phyloP scores from a whole-genome alignment of 2,797 vertebrate genomes.

The Anabacerthia variegaticeps region DNA sequence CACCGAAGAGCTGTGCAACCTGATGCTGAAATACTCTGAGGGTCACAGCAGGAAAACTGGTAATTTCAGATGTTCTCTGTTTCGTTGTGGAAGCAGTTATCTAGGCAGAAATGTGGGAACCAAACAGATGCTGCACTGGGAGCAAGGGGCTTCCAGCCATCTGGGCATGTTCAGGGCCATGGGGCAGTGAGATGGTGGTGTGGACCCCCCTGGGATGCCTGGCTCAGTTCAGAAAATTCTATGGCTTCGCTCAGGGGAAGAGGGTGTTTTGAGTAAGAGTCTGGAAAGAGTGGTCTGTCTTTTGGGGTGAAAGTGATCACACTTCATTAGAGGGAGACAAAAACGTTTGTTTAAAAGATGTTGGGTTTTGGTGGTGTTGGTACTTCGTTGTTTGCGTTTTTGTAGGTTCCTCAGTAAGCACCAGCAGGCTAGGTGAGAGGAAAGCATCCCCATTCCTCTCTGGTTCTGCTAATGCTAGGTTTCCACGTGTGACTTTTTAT shows the following conservation, averaged over 20 bases:
- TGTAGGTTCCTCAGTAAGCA: neutral
- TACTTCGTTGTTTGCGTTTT: neutral
- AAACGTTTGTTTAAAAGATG: neutral
- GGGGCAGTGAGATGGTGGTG: neutral
- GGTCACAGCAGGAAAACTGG: neutral
- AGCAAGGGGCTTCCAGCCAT: accelerated
- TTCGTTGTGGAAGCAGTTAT: neutral
- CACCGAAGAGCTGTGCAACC: neutral
- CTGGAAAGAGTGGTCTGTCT: neutral
- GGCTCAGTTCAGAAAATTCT: neutral
- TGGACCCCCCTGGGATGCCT: neutral
- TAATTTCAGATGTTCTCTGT: neutral
- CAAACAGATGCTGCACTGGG: neutral
- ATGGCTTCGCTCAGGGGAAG: accelerated
- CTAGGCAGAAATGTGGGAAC: neutral
- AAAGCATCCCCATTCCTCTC: neutral
- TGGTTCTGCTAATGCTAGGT: neutral
- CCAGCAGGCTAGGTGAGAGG: neutral
- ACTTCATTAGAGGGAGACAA: neutral
- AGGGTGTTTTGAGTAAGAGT: neutral
- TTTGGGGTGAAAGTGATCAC: neutral
- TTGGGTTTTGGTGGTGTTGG: neutral
- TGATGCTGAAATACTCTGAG: neutral
- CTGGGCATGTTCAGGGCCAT: accelerated
- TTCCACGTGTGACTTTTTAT: neutral